These are phyloP conservation scores for Rhabdomys dilectus DNA, from an alignment of 2,113 vertebrate genomes.

Conservation along the genomic window DNA sequence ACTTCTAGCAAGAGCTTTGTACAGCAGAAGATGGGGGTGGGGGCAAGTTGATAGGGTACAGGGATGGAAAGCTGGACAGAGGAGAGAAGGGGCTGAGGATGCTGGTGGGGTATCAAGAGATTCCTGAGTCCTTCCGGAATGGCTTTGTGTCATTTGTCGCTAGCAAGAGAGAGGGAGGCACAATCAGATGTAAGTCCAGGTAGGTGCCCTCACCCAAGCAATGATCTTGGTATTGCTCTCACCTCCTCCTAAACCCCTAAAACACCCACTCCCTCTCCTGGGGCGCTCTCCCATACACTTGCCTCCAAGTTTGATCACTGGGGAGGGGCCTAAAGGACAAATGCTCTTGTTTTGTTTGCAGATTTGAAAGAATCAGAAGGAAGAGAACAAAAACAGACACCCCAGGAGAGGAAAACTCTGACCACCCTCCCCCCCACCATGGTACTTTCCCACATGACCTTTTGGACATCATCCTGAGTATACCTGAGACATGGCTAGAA, in stretches of 20 bases:
- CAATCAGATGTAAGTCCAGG: neutral
- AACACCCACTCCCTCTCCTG: neutral
- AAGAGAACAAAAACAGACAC: slow-evolving; percentile 37
- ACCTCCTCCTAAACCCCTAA: neutral
- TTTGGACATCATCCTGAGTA: neutral
- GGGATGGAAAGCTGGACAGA: slow-evolving; percentile 25
- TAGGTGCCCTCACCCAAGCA: neutral
- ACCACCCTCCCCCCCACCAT: neutral
- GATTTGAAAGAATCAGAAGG: neutral
- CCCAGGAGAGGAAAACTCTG: neutral
- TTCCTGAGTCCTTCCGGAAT: neutral
- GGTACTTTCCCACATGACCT: neutral
- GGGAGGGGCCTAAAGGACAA: neutral
- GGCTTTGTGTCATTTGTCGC: neutral
- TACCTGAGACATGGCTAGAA: neutral
- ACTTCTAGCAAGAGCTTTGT: slow-evolving; percentile 65
- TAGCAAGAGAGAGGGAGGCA: neutral
- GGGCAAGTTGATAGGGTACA: neutral
- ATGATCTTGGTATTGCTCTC: neutral
- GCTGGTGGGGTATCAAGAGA: neutral
- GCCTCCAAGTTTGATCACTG: neutral
- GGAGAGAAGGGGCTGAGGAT: neutral
- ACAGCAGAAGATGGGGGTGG: slow-evolving; percentile 20
- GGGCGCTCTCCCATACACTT: neutral
- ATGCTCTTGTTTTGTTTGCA: neutral